A percentile compares a stretch with the other conserved stretches of the same genome.
Evolutionary conservation across 2,113 vertebrate genomes (phyloP).

Genomic region (Oryzias melastigma): DNA sequence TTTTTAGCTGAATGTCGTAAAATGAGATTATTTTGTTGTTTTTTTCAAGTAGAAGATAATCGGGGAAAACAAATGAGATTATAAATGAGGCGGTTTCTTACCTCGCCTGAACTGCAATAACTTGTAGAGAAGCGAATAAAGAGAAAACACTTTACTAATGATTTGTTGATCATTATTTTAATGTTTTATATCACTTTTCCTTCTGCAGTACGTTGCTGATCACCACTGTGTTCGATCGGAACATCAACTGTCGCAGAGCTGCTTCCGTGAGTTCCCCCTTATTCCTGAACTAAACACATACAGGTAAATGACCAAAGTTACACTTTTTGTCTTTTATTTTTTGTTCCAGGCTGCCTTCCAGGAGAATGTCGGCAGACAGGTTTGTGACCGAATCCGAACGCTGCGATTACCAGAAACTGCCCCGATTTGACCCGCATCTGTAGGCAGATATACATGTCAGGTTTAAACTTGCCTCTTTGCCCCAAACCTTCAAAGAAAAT

Average conservation of each 20-base stretch:
- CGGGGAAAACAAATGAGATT: constrained; percentile 25
- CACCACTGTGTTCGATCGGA: constrained; percentile 85
- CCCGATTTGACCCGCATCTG: constrained; percentile 45
- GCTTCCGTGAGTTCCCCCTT: constrained; percentile 82
- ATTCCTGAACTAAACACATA: not conserved
- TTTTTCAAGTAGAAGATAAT: not conserved
- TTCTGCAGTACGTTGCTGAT: constrained; percentile 83
- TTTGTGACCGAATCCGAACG: constrained; percentile 63
- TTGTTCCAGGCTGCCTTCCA: constrained; percentile 93
- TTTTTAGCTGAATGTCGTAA: constrained; percentile 3
- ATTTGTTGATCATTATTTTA: not conserved
- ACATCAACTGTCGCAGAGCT: constrained; percentile 87
- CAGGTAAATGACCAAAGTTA: constrained; percentile 6
- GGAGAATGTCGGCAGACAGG: constrained; percentile 99
- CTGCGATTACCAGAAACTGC: constrained; percentile 35
- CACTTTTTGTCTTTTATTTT: constrained; percentile 21
- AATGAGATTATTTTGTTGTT: constrained; percentile 10
- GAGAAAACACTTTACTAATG: not conserved
- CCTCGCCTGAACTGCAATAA: no score
- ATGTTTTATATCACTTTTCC: constrained; percentile 2
- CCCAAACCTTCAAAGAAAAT: constrained; percentile 9
- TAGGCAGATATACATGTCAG: constrained; percentile 37
- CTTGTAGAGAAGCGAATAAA: no score
- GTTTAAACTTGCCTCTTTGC: constrained; percentile 48
- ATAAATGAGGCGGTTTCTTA: no score